phyloP scores from a whole-genome alignment of 2,797 vertebrate genomes.

The Trichosurus vulpecula region DNA sequence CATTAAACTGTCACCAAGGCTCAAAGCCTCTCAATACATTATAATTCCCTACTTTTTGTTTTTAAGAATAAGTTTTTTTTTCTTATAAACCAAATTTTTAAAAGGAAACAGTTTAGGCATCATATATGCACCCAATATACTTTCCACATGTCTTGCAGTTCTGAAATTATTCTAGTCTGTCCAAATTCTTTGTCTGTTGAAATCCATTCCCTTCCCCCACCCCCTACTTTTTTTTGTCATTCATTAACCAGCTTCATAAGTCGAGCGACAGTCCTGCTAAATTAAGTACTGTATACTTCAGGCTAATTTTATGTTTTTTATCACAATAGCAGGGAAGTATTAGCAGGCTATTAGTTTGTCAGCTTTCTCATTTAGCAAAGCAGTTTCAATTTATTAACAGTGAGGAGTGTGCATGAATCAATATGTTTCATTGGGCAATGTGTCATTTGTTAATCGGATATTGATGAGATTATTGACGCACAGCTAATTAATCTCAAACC shows the following conservation, averaged over 20 bases:
- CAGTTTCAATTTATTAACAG: slow-evolving; percentile 97
- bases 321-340: slow-evolving; percentile 84
- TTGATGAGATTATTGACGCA: slow-evolving; percentile 99
- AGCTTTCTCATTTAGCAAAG: slow-evolving; percentile 92
- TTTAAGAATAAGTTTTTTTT: slow-evolving; percentile 26
- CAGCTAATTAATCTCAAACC: slow-evolving; percentile 98
- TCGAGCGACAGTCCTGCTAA: slow-evolving; percentile 80
- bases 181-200: slow-evolving; percentile 60
- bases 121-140: slow-evolving; percentile 6
- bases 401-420: slow-evolving; percentile 94
- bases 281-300: slow-evolving; percentile 83
- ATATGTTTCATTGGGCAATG: slow-evolving; percentile 98
- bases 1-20: slow-evolving; percentile 1
- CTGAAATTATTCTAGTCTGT: slow-evolving; percentile 54
- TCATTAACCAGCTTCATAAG: slow-evolving; percentile 77
- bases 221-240: neutral
- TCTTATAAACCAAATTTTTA: neutral
- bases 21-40: neutral
- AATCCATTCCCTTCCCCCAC: slow-evolving; percentile 36
- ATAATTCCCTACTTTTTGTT: neutral
- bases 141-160: slow-evolving; percentile 57
- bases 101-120: neutral
- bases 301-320: slow-evolving; percentile 86
- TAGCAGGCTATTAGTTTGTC: slow-evolving; percentile 89
- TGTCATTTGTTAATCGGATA: slow-evolving; percentile 99